A percentile compares a stretch with the other conserved stretches of the same genome.
These are phyloP conservation scores for Sylvia borin DNA, from an alignment of 2,797 vertebrate species.

Conservation along the genomic window DNA sequence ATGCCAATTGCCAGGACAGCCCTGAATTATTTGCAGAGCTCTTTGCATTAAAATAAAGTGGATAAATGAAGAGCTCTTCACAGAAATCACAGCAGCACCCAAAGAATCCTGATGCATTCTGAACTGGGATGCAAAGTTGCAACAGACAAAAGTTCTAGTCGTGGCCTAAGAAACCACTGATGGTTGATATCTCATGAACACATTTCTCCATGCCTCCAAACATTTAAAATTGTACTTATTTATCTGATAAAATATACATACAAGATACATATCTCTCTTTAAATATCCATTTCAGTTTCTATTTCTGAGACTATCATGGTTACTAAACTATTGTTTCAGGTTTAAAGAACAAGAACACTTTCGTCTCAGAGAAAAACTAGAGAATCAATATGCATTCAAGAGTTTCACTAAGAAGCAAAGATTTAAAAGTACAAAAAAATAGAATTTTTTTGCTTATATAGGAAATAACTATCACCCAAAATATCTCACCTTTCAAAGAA, in stretches of 20 bases:
- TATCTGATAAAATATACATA: too few relatives aligned
- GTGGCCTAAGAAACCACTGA: neutral
- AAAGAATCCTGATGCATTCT: neutral
- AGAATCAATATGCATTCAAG: neutral
- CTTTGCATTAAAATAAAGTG: neutral
- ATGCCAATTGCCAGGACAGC: neutral
- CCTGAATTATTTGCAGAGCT: neutral
- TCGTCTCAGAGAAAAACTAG: neutral
- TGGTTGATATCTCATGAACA: too few relatives aligned
- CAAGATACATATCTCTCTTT: neutral
- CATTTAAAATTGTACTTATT: too few relatives aligned
- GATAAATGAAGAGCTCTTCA: neutral
- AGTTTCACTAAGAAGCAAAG: neutral
- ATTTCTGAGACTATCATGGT: neutral
- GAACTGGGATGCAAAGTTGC: neutral
- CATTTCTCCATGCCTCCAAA: too few relatives aligned
- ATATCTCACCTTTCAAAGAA: neutral
- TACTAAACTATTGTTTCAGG: neutral
- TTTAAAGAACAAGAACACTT: neutral
- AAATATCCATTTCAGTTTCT: neutral
- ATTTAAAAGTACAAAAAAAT: neutral
- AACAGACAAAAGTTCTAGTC: neutral
- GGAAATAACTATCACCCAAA: neutral
- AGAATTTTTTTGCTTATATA: neutral
- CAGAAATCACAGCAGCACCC: neutral